Evolutionary conservation across 2,888 invertebrate genomes (phyloP).

Genomic region (Harpalus rubripes): DNA sequence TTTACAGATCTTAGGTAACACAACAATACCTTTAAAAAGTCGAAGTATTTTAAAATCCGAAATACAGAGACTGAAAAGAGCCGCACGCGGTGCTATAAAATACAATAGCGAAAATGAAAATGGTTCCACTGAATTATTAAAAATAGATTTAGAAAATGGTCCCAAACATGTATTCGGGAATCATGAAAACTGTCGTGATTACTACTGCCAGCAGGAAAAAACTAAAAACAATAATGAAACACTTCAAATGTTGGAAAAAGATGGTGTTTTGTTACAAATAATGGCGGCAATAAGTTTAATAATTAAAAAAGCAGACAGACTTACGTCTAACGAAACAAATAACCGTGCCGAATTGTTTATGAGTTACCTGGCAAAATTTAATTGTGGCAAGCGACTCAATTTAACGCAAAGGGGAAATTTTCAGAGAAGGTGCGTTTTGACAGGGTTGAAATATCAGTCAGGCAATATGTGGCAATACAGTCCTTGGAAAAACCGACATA

Average conservation of each 20-base stretch:
- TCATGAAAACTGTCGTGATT: too few relatives aligned
- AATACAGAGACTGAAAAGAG: slow-evolving; percentile 28
- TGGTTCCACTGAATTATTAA: slow-evolving; percentile 15
- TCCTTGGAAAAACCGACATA: too few relatives aligned
- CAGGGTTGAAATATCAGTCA: not conserved
- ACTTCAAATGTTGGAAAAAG: not conserved
- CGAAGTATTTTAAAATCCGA: slow-evolving; percentile 17
- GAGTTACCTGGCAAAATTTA: slow-evolving; percentile 7
- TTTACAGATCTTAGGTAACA: slow-evolving; percentile 14
- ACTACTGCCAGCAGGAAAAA: too few relatives aligned
- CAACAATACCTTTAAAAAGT: slow-evolving; percentile 30
- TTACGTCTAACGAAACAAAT: slow-evolving; percentile 16
- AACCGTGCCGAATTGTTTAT: slow-evolving; percentile 18
- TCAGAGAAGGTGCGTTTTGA: not conserved
- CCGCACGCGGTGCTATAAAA: not conserved
- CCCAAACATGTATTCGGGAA: too few relatives aligned
- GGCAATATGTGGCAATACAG: too few relatives aligned
- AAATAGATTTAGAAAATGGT: slow-evolving; percentile 11
- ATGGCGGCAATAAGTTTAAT: slow-evolving; percentile 13
- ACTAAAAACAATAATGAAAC: not conserved
- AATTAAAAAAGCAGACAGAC: not conserved
- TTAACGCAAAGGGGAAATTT: slow-evolving; percentile 11
- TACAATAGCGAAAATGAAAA: slow-evolving; percentile 6
- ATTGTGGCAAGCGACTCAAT: not conserved
- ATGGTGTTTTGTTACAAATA: slow-evolving; percentile 8